Conservation (phyloP, 2,888 invertebrate genomes). For the Lordiphosa fenestrarum region DNA sequence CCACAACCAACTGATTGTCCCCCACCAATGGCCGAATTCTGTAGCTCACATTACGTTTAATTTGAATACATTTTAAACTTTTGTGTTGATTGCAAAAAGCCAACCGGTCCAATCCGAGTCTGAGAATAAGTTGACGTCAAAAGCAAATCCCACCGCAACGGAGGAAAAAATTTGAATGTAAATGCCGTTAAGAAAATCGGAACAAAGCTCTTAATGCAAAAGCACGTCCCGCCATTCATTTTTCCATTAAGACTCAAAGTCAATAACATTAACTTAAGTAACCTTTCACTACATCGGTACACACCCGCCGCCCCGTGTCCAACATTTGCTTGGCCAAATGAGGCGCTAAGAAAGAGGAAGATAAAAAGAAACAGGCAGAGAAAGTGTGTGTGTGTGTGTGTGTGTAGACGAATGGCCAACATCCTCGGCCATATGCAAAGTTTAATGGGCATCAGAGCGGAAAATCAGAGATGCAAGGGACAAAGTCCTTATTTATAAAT, state of each 20-base stretch:
- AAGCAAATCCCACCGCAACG: conserved; percentile 3
- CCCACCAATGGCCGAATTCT: not conserved
- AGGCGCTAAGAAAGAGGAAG: conserved; percentile 10
- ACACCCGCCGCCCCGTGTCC: not conserved
- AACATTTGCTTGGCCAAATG: conserved; percentile 1
- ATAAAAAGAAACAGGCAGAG: conserved; percentile 1
- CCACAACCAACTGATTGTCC: too few species aligned
- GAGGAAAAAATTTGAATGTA: conserved; percentile 43
- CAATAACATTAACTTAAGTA: conserved; percentile 51
- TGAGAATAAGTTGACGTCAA: not conserved
- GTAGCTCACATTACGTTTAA: conserved; percentile 4
- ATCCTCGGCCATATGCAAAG: conserved; percentile 17
- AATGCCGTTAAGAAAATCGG: conserved; percentile 39
- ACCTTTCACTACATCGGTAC: conserved; percentile 19
- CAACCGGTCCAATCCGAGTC: conserved; percentile 7
- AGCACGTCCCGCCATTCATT: conserved; percentile 47
- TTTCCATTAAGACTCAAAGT: conserved; percentile 45
- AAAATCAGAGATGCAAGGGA: not conserved
- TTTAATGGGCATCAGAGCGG: conserved; percentile 5
- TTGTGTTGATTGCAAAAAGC: conserved; percentile 20
- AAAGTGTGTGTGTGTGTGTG: not conserved
- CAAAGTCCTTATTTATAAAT: not conserved
- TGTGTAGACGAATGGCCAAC: not conserved
- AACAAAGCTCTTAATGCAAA: conserved; percentile 44
- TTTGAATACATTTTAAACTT: conserved; percentile 12